Evolutionary conservation across 2,113 vertebrate species (phyloP), one percentile per base, ranked within the genome.

Genomic region (Atlantisia rogersi): DNA sequence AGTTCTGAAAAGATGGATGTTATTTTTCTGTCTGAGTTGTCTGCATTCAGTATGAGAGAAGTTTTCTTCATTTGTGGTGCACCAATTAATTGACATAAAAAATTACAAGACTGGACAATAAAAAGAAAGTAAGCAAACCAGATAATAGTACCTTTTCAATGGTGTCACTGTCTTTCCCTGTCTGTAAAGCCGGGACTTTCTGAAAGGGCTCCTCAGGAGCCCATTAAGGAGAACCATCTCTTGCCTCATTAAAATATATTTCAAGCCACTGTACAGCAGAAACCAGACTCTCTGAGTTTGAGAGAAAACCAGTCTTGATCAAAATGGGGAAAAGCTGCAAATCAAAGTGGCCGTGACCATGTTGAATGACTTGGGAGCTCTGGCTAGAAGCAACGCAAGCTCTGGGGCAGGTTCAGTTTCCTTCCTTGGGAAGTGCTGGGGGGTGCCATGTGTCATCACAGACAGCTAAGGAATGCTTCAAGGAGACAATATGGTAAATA

Each of bases 61-160:
- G 76, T 24, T 69, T 65, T 88, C n/a, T 63, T 82, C 44, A 35
- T 94, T 73, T 42, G 25, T 77, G 69, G 55, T 86, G 28, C 16
- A 79, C 35, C 59, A 83, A 40, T 92, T 94, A 88, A 80, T 25
- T 86, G 91, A 67, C 17, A 37, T 77, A 37, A 86, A 73, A 32
- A 87, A 11, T 76, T 78, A 81, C 68, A 89, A 37, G 24, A 64
- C n/a, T 42, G 44, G 71, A 88, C 40, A 84, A 65, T 62, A 90
- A 71, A 86, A 91, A 93, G 40, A 58, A 95, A 91, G 25, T 52
- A 84, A 67, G 48, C 48, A 88, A 94, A 46, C 10, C 50, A 92
- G 63, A 71, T 78, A 86, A 82, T 24, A 73, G 50, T 52, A 19
- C 17, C 24, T 93, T 93, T 85, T 86, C 78, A 88, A 32, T 10